Evolutionary conservation across 2,797 vertebrate species (phyloP), one percentile per base, ranked within the genome.

Genomic region (Sebastes taczanowskii): DNA sequence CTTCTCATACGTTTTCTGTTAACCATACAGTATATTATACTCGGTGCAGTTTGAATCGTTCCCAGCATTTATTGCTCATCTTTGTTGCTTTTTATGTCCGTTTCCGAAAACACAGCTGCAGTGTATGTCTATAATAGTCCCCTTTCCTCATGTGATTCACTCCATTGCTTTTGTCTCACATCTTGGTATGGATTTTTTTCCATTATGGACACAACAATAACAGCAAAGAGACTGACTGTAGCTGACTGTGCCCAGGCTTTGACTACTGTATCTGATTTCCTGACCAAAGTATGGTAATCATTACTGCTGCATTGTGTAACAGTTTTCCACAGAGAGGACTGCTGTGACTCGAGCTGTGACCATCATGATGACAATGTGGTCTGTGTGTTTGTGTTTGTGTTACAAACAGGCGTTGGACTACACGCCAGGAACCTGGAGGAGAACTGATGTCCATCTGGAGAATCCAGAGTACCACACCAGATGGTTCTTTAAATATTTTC

Each of bases 401-500:
- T 29, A 59, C 55, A 86, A 95, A 83, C 95, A 99, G 98, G 96
- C 92, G 30, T 92, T 89, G 46, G 95, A 96, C 87, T 97, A 95
- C 76, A 90, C 97, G 61, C 98, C 98, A 2, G 97, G 97, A 85
- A 98, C 97, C 8, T 99, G 98, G 99, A 97, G 97, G 89, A 97
- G 98, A 95, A 99, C 97, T 0, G 98, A 99, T 4, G 98, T 99
- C 90, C 99, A 99, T 94, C 94, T 99, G 96, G 98, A 99, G 95
- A 99, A 99, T 90, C 98, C 99, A 7, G 99, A 99, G 79, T 99
- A 98, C 95, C 98, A 99, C 91, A 99, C 99, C 86, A 97, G 99
- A 95, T 99, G 99, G 99, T 99, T 98, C 93, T 99, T 99, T 93
- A 99, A 98, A 90, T 99, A 99, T 93, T 99, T 99, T 91, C 96